Evolutionary conservation across 2,113 vertebrate genomes (phyloP).

Genomic region (Mesitornis unicolor): DNA sequence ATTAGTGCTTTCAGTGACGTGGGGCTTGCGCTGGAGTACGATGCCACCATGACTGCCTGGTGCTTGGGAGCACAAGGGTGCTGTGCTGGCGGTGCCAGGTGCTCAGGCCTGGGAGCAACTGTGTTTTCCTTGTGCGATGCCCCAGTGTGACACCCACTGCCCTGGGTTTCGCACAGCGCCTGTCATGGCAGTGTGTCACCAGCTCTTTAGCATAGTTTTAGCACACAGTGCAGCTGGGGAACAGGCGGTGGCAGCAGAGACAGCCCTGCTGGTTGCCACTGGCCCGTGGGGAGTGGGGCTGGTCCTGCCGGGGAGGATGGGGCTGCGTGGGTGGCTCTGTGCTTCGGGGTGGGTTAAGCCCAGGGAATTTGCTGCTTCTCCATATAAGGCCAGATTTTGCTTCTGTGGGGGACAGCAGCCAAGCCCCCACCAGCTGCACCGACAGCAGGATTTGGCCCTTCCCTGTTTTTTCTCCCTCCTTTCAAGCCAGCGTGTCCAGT

Average conservation of each 20-base stretch:
- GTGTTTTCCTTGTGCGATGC: neutral
- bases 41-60: fast-evolving
- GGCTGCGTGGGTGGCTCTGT: neutral
- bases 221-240: neutral
- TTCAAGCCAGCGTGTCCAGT: neutral
- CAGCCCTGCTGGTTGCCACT: neutral
- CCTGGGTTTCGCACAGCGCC: neutral
- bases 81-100: fast-evolving
- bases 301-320: neutral
- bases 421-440: neutral
- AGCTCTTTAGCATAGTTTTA: neutral
- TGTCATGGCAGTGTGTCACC: constrained; percentile 8
- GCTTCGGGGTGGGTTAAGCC: neutral
- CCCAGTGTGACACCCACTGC: neutral
- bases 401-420: neutral
- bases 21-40: neutral
- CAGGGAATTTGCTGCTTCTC: neutral
- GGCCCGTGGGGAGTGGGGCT: fast-evolving
- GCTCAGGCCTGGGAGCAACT: neutral
- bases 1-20: neutral
- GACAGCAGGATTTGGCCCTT: neutral
- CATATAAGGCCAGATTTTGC: constrained; percentile 39
- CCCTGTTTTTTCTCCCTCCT: neutral
- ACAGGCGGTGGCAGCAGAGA: neutral
- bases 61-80: fast-evolving